Percentiles rank a stretch among this genome's conserved stretches.
These are phyloP conservation scores for Brachionus calyciflorus DNA, from an alignment of 1,140 invertebrate species.

Conservation along the genomic window DNA sequence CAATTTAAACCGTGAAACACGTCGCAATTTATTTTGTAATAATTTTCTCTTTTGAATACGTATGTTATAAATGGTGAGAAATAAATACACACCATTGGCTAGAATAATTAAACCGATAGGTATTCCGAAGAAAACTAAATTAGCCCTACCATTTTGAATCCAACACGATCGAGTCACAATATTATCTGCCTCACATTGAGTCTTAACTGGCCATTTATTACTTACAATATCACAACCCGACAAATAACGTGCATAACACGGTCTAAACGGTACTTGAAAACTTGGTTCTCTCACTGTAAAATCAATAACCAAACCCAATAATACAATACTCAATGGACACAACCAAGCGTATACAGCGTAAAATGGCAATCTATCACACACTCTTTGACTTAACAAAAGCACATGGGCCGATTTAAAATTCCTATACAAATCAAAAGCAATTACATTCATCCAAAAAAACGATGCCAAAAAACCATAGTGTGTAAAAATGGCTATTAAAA, in stretches of 20 bases:
- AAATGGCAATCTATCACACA: conserved; percentile 58
- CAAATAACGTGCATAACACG: conserved; percentile 50
- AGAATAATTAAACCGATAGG: conserved; percentile 57
- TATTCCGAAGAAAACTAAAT: conserved; percentile 57
- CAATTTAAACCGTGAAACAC: not conserved
- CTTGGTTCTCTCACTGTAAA: conserved; percentile 49
- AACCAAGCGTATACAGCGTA: conserved; percentile 66
- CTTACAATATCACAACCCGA: conserved; percentile 48
- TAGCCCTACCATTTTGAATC: conserved; percentile 56
- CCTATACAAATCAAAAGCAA: conserved; percentile 66
- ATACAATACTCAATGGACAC: conserved; percentile 62
- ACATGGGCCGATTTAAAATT: conserved; percentile 66
- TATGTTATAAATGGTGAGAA: conserved; percentile 62
- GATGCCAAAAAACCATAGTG: conserved; percentile 65
- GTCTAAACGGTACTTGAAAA: not conserved
- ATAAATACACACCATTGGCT: conserved; percentile 56
- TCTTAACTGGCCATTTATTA: conserved; percentile 52
- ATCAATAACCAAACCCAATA: conserved; percentile 62
- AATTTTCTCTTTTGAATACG: conserved; percentile 55
- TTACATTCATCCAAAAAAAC: conserved; percentile 67
- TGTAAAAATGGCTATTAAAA: conserved; percentile 59
- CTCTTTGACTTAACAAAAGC: conserved; percentile 50
- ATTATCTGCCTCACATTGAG: too few relatives aligned
- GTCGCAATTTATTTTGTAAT: conserved; percentile 47
- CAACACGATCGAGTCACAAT: conserved; percentile 58